Base-by-base conservation (phyloP, 2,797 vertebrate species). In the Coendou prehensilis region DNA sequence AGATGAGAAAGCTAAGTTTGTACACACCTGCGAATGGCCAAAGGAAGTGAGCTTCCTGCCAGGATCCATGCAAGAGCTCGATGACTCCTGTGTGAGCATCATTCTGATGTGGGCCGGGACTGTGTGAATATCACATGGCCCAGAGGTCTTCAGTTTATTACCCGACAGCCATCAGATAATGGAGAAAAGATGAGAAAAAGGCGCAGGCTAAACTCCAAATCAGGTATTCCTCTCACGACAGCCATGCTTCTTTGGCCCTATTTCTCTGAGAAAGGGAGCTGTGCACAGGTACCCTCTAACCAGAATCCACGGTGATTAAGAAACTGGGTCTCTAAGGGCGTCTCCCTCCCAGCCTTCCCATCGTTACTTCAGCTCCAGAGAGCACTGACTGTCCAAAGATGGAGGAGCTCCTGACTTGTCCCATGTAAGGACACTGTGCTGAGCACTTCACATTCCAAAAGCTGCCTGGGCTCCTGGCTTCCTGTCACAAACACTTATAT, bases 401-500 rank as follows among this genome's bases (percentile, higher is more conserved):
- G 23, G 71, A 11, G 4, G 50, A 79, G 63, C 8, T 9, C 64
- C 67, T n/a, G 22, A 81, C 13, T 50, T 15, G 37, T 71, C 47
- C 94, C 56, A 45, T 22, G 71, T 50, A 7, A 78, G 17, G 28
- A 56, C 61, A 41, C 33, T 14, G 22, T 47, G 82, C 71, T 41
- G 22, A 81, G 41, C 4, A 54, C 33, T 75, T 90, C 56, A 6
- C 13, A 47, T 69, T 85, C 80, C 85, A 92, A 28, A 71, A 84
- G 94, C 18, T n/a, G 52, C 59, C 5, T 57, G 45, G 57, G 37
- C 59, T 93, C 63, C 76, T 26, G 15, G 17, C 63, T 92, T 90
- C 28, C 83, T 64, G 37, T 96, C 71, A 52, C 83, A 93, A 54
- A 81, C 71, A 1, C 80, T 95, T 84, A 61, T 22, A 37, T 90